Evolutionary conservation across 2,888 invertebrate species (phyloP), one percentile per base, ranked within the genome.

Genomic region (Peribatodes rhomboidaria): DNA sequence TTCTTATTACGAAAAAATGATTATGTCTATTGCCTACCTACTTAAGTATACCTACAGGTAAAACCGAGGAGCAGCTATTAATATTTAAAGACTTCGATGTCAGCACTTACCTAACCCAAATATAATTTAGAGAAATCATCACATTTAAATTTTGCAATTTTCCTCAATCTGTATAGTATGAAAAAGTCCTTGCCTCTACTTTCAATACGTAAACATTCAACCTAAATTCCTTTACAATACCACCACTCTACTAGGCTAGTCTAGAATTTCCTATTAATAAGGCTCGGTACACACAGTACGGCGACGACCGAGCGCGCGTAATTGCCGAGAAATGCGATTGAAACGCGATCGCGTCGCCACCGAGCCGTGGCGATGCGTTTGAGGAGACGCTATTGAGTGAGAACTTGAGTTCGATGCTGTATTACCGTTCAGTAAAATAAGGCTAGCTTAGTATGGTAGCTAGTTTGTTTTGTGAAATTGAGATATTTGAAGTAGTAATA

Each of bases 271-370:
- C 14, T 13, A 33, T 49, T 16, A 35, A 18, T 35, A 50, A 50
- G 20, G 50, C 35, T 50, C 8, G 35, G 35, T 37, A 20, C 50
- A 20, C 50, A 35, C 35, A 1, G 50, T 37, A 41, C 68, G 31
- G 47, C 71, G 75, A 11, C 11, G 20, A n/a, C 7, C n/a, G 46
- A 74, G 77, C 76, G 75, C 73, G 71, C 71, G 78, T 81, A 82
- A 82, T 82, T 81, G 81, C 69, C 80, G 79, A 73, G 79, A 81
- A 81, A 81, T 68, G 69, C 77, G 81, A 81, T 81, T 53, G 39
- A 31, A 22, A 53, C 53, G 37, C 53, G 27, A 41, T 79, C 58
- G 69, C 50, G 68, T 57, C 62, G 72, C 53, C 41, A 62, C 63
- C 42, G 54, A 61, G 61, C 60, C 14, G 57, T 18, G 20, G 4